Conservation (phyloP, 2,113 vertebrate species). For the Nibea albiflora region DNA sequence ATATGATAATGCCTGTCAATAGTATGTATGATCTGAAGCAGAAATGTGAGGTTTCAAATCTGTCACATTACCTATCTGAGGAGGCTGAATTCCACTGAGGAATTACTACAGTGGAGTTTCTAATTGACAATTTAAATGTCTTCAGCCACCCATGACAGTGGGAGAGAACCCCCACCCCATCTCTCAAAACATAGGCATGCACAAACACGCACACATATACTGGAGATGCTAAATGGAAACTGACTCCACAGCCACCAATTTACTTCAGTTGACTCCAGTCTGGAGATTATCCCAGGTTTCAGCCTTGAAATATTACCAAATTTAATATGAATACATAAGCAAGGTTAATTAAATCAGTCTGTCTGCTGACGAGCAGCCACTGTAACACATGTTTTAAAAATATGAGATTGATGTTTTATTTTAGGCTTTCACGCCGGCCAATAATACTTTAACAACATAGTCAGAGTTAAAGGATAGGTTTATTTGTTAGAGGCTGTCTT, state of each 20-base stretch:
- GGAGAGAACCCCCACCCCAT: background rate
- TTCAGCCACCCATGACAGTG: constrained; percentile 35
- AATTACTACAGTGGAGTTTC: constrained; percentile 48
- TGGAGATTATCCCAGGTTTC: constrained; percentile 31
- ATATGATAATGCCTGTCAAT: background rate
- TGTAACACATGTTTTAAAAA: background rate
- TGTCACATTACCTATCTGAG: constrained; percentile 22
- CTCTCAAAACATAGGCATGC: background rate
- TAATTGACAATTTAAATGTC: constrained; percentile 72
- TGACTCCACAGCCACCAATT: constrained; percentile 26
- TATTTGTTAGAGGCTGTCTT: background rate
- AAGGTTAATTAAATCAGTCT: constrained; percentile 45
- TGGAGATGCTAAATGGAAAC: constrained; percentile 2
- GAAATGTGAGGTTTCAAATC: constrained; percentile 13
- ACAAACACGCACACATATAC: background rate
- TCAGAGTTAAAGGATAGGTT: background rate
- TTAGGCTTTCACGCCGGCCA: background rate
- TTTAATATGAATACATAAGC: constrained; percentile 46
- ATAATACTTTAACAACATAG: background rate
- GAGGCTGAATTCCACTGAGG: constrained; percentile 49
- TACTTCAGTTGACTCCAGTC: background rate
- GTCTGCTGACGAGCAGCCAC: background rate
- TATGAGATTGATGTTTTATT: background rate
- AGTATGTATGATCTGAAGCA: background rate
- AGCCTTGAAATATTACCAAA: constrained; percentile 58